These are phyloP conservation scores for Lepeophtheirus salmonis DNA, from an alignment of 1,140 invertebrate genomes.

Conservation along the genomic window DNA sequence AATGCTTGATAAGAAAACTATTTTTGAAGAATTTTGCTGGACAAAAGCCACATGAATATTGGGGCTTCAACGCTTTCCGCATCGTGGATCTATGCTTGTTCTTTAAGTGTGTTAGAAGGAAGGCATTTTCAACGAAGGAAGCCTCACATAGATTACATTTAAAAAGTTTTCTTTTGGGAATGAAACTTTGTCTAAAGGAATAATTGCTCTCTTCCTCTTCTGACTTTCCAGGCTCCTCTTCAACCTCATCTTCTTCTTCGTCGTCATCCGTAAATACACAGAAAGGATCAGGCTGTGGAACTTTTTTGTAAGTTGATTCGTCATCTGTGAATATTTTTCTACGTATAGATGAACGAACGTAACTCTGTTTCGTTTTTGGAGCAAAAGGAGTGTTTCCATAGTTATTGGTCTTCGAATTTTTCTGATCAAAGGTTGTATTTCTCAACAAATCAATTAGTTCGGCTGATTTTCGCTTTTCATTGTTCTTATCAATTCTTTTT, in stretches of 20 bases:
- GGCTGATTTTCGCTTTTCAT: not conserved
- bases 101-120: slow-evolving; percentile 12
- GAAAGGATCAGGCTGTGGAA: slow-evolving; percentile 1
- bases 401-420: not conserved
- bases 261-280: not conserved
- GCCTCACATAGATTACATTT: slow-evolving; percentile 14
- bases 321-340: not conserved
- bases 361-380: not conserved
- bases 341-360: not conserved
- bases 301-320: not conserved
- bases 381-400: not conserved
- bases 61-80: not conserved
- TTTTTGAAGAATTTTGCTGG: slow-evolving; percentile 17
- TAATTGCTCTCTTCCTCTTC: not conserved
- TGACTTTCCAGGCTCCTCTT: not conserved
- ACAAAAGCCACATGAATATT: slow-evolving; percentile 8
- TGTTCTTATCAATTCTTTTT: slow-evolving; percentile 9
- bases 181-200: not conserved
- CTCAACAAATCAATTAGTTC: not conserved
- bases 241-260: not conserved
- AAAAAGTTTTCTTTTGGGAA: not conserved
- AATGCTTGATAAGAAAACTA: slow-evolving; percentile 14
- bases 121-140: slow-evolving; percentile 9
- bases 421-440: not conserved
- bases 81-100: slow-evolving; percentile 14